Conservation (phyloP, 2,113 vertebrate genomes). For the Urocolius indicus region DNA sequence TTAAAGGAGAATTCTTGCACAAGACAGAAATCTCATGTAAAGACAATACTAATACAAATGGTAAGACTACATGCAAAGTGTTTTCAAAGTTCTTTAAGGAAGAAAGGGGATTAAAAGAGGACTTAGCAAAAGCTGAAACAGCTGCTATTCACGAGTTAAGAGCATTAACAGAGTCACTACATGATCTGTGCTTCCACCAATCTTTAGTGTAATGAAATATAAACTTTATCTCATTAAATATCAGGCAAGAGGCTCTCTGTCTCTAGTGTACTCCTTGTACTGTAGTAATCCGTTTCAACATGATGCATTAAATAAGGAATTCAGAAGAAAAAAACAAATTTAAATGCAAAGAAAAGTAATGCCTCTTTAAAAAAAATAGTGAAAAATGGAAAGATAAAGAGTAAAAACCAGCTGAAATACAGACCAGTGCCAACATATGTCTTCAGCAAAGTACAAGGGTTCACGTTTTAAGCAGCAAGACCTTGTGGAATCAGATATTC, state of each 20-base stretch:
- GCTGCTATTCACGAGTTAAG: conserved; percentile 35
- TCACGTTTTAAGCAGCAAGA: neutral
- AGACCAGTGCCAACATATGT: neutral
- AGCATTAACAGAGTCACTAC: conserved; percentile 22
- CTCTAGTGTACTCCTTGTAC: neutral
- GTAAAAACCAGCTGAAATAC: neutral
- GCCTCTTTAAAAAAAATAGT: neutral
- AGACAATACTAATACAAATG: neutral
- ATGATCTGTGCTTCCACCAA: neutral
- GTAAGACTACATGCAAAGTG: neutral
- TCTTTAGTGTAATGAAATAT: conserved; percentile 16
- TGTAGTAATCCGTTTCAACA: neutral
- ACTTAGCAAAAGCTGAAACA: conserved; percentile 38
- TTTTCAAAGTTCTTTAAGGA: conserved; percentile 9
- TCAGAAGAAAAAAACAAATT: neutral
- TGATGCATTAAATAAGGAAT: neutral
- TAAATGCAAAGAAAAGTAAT: neutral
- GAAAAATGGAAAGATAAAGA: neutral
- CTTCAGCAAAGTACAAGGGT: neutral
- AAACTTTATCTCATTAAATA: conserved; percentile 31
- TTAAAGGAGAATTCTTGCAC: neutral
- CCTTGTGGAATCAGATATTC: neutral
- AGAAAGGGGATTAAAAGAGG: conserved; percentile 48
- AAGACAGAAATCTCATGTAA: neutral
- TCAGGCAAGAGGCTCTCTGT: neutral